Conservation (phyloP, 2,888 invertebrate species). For the Dascillus cervinus region DNA sequence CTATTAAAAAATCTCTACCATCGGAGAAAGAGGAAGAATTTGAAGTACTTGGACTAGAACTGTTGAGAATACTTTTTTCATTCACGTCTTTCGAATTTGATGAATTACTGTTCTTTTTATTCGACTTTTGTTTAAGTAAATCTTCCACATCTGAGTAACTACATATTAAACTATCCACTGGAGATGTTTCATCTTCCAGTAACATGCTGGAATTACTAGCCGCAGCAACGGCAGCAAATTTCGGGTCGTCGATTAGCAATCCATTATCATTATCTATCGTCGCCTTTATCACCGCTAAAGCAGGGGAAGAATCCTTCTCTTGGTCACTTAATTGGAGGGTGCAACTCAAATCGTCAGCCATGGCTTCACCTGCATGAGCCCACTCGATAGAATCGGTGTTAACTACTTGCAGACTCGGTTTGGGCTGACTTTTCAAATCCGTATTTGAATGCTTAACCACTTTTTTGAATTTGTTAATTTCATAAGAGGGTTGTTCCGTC, state of each 20-base stretch:
- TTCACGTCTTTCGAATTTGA: constrained; percentile 48
- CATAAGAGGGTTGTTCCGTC: too few relatives aligned
- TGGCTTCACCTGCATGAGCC: constrained; percentile 56
- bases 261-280: constrained; percentile 38
- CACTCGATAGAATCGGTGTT: constrained; percentile 51
- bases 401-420: too few relatives aligned
- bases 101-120: constrained; percentile 15
- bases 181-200: constrained; percentile 76
- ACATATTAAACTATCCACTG: constrained; percentile 69
- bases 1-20: constrained; percentile 72
- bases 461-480: constrained; percentile 33
- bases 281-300: constrained; percentile 3
- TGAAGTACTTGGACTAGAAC: constrained; percentile 66
- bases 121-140: constrained; percentile 34
- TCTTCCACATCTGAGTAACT: constrained; percentile 58
- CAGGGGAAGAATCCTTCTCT: constrained; percentile 25
- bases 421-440: constrained; percentile 30
- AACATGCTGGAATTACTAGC: constrained; percentile 60
- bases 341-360: constrained; percentile 54
- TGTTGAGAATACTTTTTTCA: constrained; percentile 37
- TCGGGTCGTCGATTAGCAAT: constrained; percentile 61
- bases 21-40: constrained; percentile 76
- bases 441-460: constrained; percentile 22
- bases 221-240: constrained; percentile 66
- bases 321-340: constrained; percentile 50